A percentile compares a stretch with the other conserved stretches of the same genome.
These are phyloP conservation scores for Diplosoma virens DNA, from an alignment of 23 tunicate genomes.

Conservation along the genomic window DNA sequence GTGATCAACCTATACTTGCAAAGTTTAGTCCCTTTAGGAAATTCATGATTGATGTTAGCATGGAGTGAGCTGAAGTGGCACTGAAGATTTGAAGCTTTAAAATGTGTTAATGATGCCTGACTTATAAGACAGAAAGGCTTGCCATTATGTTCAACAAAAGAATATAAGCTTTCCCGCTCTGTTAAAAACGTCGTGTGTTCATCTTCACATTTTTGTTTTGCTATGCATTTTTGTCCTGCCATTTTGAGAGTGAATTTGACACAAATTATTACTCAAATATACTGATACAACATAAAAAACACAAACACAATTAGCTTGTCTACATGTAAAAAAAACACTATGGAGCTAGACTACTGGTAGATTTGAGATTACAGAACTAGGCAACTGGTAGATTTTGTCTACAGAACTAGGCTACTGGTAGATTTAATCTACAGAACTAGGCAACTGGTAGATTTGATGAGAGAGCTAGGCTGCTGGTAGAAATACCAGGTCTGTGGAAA, in stretches of 20 bases:
- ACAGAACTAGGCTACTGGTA: too few species aligned
- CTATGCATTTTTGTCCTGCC: slow-evolving; percentile 45
- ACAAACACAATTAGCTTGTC: not conserved
- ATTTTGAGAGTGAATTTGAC: slow-evolving; percentile 28
- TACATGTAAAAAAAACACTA: too few species aligned
- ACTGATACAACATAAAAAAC: slow-evolving; percentile 16
- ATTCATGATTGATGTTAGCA: slow-evolving; percentile 21
- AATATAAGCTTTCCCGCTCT: slow-evolving; percentile 34
- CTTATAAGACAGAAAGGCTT: slow-evolving; percentile 44
- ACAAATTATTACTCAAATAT: slow-evolving; percentile 10
- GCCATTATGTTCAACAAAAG: slow-evolving; percentile 40
- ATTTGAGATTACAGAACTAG: too few species aligned
- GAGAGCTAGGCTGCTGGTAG: too few species aligned
- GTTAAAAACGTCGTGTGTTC: slow-evolving; percentile 45
- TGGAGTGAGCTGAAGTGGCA: slow-evolving; percentile 36
- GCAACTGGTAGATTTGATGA: too few species aligned
- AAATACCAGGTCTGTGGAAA: too few species aligned
- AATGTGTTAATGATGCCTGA: slow-evolving; percentile 39
- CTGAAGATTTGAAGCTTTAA: slow-evolving; percentile 42
- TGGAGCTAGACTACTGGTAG: too few species aligned
- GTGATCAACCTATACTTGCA: slow-evolving; percentile 31
- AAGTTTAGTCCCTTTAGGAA: slow-evolving; percentile 35
- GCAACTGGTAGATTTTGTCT: too few species aligned
- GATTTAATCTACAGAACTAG: too few species aligned
- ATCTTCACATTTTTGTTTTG: slow-evolving; percentile 51